Evolutionary conservation across 2,888 invertebrate genomes (phyloP).

Genomic region (Mechanitis messenoides): DNA sequence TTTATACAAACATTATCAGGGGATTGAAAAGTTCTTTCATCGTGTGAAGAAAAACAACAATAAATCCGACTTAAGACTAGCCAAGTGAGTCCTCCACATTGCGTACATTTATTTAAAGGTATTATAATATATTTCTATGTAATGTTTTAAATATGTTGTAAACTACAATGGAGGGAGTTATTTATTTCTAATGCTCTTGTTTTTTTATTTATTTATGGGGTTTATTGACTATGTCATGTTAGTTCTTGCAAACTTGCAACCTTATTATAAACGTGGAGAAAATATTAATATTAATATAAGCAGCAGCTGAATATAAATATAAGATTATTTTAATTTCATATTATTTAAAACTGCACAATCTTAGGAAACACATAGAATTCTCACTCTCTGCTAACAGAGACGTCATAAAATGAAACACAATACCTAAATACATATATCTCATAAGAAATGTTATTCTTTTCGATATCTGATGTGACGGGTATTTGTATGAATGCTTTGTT

Average conservation of each 20-base stretch:
- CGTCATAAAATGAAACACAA: background rate
- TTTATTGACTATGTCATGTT: no score
- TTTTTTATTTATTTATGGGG: no score
- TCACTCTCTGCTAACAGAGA: background rate
- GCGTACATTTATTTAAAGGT: constrained; percentile 9
- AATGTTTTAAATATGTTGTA: no score
- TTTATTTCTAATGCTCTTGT: no score
- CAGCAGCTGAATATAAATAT: no score
- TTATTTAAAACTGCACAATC: background rate
- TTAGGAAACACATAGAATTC: background rate
- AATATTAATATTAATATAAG: no score
- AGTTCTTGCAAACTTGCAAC: no score
- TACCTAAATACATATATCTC: background rate
- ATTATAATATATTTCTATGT: constrained; percentile 12
- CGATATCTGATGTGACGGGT: constrained; percentile 18
- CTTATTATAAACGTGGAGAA: no score
- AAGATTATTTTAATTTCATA: background rate
- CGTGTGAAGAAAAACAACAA: constrained; percentile 63
- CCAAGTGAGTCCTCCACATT: constrained; percentile 37
- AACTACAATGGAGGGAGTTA: no score
- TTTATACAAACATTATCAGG: constrained; percentile 59
- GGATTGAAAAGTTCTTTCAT: constrained; percentile 58
- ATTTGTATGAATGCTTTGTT: constrained; percentile 51
- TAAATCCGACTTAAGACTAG: constrained; percentile 63
- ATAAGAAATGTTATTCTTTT: constrained; percentile 9